Conservation (phyloP, 2,797 vertebrate species). For the Tokudaia muenninki region DNA sequence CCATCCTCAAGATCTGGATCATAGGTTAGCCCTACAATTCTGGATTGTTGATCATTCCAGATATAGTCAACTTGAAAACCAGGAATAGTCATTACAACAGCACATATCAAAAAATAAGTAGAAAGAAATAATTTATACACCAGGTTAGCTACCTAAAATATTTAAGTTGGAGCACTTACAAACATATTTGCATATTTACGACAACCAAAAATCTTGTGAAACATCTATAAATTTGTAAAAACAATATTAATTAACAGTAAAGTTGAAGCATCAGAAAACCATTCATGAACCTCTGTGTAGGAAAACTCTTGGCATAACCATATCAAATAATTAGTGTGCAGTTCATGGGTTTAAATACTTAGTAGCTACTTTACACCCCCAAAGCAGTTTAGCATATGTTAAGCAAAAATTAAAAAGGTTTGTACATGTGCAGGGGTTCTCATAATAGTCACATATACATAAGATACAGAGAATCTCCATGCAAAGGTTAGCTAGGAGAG, state of each 20-base stretch:
- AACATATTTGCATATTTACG: neutral
- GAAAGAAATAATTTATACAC: neutral
- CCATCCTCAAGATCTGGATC: no score
- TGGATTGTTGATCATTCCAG: no score
- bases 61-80: no score
- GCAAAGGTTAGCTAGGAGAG: neutral
- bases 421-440: neutral
- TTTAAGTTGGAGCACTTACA: neutral
- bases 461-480: neutral
- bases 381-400: slow-evolving; percentile 28
- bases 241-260: neutral
- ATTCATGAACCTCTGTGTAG: neutral
- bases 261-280: neutral
- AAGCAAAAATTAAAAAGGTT: neutral
- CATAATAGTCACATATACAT: neutral
- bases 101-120: neutral
- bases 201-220: neutral
- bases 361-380: neutral
- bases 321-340: neutral
- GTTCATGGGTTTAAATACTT: neutral
- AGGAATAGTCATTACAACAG: no score
- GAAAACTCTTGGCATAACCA: neutral
- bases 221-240: neutral
- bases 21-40: no score
- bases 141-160: neutral